phyloP scores from a whole-genome alignment of 1,140 invertebrate species.

The Homarus americanus region DNA sequence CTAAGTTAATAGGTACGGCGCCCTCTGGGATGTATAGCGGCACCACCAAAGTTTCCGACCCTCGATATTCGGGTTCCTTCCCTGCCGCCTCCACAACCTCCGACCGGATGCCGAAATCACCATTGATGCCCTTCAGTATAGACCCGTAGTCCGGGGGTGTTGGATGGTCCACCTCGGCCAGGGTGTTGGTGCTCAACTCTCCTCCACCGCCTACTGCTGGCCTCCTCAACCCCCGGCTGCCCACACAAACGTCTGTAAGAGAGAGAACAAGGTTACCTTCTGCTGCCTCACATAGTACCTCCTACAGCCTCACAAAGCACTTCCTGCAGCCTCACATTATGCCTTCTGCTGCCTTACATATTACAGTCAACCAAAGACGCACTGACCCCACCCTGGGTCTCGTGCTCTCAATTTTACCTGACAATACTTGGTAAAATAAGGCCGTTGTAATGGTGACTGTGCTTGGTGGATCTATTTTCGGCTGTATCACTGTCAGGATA shows the following conservation, averaged over 20 bases:
- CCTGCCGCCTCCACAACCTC: constrained; percentile 59
- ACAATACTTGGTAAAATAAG: too few relatives aligned
- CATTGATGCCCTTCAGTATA: constrained; percentile 55
- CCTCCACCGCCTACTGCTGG: background rate
- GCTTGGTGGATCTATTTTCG: too few relatives aligned
- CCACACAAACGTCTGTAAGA: background rate
- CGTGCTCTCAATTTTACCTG: too few relatives aligned
- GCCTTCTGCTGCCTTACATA: too few relatives aligned
- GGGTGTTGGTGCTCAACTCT: constrained; percentile 61
- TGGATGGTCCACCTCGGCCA: constrained; percentile 46
- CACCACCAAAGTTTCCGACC: constrained; percentile 68
- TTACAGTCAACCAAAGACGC: too few relatives aligned
- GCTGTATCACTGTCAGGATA: too few relatives aligned
- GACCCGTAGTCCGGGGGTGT: constrained; percentile 59
- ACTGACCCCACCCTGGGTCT: too few relatives aligned
- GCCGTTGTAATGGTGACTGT: too few relatives aligned
- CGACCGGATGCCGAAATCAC: constrained; percentile 66
- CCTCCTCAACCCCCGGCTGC: background rate
- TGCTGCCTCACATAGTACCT: too few relatives aligned
- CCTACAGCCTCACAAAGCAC: too few relatives aligned
- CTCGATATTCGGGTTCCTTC: constrained; percentile 70
- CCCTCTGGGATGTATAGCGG: constrained; percentile 73
- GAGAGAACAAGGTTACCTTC: too few relatives aligned
- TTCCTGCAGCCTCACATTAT: too few relatives aligned
- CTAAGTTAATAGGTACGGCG: constrained; percentile 67